These are phyloP conservation scores for Orientallactaga bullata DNA, from an alignment of 2,113 vertebrate genomes.

Conservation along the genomic window DNA sequence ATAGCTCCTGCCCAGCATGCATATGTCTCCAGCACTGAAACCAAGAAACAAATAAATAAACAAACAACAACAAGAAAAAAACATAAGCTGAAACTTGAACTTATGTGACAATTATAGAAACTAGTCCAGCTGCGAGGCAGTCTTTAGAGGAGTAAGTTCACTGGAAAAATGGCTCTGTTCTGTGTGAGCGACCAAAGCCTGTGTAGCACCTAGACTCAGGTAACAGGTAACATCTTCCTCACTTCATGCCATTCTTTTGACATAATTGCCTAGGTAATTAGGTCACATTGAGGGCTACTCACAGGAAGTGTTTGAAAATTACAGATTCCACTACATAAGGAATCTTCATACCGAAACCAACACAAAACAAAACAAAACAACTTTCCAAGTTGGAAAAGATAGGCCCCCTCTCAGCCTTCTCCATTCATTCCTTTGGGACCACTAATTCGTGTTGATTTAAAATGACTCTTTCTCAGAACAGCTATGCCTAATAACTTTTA, in stretches of 20 bases:
- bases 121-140: not conserved
- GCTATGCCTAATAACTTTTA: not conserved
- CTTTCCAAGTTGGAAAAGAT: conserved; percentile 15
- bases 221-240: not conserved
- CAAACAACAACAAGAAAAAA: not conserved
- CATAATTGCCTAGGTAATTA: not conserved
- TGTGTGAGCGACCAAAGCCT: not conserved
- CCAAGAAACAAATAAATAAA: not conserved
- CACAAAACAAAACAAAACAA: not conserved
- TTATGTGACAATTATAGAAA: conserved; percentile 33
- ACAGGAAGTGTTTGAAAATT: conserved; percentile 34
- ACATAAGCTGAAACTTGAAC: conserved; percentile 20
- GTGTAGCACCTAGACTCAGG: not conserved
- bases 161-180: not conserved
- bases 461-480: conserved; percentile 16
- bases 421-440: conserved; percentile 21
- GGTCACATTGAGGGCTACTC: not conserved
- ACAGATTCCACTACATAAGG: not conserved
- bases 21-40: not conserved
- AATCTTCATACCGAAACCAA: not conserved
- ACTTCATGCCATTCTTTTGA: not conserved
- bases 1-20: not conserved
- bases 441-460: conserved; percentile 10
- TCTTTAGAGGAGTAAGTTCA: not conserved
- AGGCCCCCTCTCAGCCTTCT: not conserved